phyloP scores from a whole-genome alignment of 2,113 vertebrate genomes.

The Xiphias gladius region DNA sequence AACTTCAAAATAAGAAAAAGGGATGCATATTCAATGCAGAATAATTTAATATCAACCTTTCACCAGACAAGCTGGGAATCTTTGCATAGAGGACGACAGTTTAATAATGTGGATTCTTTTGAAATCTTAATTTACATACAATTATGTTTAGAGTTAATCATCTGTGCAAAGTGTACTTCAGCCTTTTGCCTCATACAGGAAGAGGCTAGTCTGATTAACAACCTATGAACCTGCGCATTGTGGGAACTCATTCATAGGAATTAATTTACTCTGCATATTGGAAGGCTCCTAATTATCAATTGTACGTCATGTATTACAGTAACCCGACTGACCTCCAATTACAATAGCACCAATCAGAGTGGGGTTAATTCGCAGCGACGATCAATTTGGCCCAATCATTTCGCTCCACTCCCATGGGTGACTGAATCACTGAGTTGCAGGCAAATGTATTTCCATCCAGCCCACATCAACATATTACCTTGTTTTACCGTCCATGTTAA shows the following conservation, averaged over 20 bases:
- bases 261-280: slow-evolving; percentile 72
- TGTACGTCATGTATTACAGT: slow-evolving; percentile 74
- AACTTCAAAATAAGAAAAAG: neutral
- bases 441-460: slow-evolving; percentile 59
- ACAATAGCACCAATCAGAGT: slow-evolving; percentile 78
- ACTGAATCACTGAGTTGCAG: slow-evolving; percentile 58
- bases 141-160: slow-evolving; percentile 51
- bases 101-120: slow-evolving; percentile 10
- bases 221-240: slow-evolving; percentile 67
- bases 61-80: neutral
- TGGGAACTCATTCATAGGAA: slow-evolving; percentile 58
- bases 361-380: slow-evolving; percentile 73
- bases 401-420: slow-evolving; percentile 67
- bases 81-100: neutral
- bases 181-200: slow-evolving; percentile 38
- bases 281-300: slow-evolving; percentile 80
- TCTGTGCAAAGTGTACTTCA: slow-evolving; percentile 38
- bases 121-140: slow-evolving; percentile 45
- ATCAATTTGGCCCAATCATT: slow-evolving; percentile 80
- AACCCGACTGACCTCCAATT: slow-evolving; percentile 76
- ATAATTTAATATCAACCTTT: neutral
- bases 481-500: slow-evolving; percentile 64
- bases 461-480: slow-evolving; percentile 64
- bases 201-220: slow-evolving; percentile 60
- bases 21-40: neutral